phyloP scores from a whole-genome alignment of 2,797 vertebrate species.

The Austrolebias charrua region DNA sequence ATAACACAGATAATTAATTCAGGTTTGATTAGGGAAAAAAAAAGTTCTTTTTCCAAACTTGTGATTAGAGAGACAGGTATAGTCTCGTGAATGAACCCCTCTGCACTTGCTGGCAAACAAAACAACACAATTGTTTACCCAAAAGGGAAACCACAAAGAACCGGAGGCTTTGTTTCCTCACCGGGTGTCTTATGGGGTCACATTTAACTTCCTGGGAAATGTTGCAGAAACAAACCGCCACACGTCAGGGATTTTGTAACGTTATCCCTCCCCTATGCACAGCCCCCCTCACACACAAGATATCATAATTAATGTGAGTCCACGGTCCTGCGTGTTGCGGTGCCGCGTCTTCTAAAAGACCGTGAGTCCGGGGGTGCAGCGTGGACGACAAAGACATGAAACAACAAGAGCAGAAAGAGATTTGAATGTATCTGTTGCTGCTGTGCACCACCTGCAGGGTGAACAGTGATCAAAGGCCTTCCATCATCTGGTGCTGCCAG shows the following conservation, averaged over 20 bases:
- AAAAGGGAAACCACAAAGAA: slow-evolving; percentile 26
- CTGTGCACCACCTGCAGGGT: slow-evolving; percentile 63
- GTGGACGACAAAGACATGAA: neutral
- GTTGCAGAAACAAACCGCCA: slow-evolving; percentile 44
- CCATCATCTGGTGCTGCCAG: slow-evolving; percentile 64
- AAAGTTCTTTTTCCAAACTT: neutral
- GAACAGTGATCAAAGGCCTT: slow-evolving; percentile 73
- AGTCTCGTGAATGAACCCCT: too few relatives aligned
- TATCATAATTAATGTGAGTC: slow-evolving; percentile 32
- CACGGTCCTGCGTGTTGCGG: slow-evolving; percentile 6
- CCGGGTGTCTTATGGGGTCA: slow-evolving; percentile 18
- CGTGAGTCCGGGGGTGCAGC: neutral
- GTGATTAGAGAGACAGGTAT: neutral
- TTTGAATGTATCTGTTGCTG: slow-evolving; percentile 40
- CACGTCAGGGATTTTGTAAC: slow-evolving; percentile 56
- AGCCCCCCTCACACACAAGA: slow-evolving; percentile 39
- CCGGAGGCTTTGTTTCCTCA: slow-evolving; percentile 37
- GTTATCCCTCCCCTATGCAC: slow-evolving; percentile 47
- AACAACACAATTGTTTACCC: slow-evolving; percentile 14
- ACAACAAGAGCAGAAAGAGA: slow-evolving; percentile 35
- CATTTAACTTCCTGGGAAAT: slow-evolving; percentile 50
- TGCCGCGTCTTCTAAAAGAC: slow-evolving; percentile 13
- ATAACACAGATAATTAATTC: neutral
- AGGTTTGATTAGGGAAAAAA: neutral
- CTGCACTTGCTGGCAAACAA: slow-evolving; percentile 8